phyloP scores from a whole-genome alignment of 2,797 vertebrate genomes.

The Hypotaenidia philippensis region DNA sequence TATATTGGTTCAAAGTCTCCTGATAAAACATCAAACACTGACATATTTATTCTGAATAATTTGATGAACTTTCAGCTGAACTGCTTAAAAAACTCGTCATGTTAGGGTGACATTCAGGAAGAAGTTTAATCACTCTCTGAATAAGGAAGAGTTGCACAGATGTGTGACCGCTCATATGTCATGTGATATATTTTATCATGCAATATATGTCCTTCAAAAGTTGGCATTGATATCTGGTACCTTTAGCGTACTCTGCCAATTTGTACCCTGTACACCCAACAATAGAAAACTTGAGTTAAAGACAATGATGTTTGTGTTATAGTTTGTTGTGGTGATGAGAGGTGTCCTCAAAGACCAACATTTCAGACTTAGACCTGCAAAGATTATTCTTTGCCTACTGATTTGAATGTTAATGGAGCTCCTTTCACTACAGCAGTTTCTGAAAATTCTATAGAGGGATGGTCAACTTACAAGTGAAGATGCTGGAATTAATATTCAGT shows the following conservation, averaged over 20 bases:
- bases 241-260: background rate
- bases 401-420: background rate
- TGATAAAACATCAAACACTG: background rate
- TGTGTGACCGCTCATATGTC: background rate
- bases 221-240: background rate
- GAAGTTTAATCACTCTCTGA: background rate
- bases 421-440: background rate
- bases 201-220: background rate
- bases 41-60: background rate
- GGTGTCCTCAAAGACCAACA: background rate
- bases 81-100: background rate
- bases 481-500: background rate
- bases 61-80: background rate
- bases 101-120: background rate
- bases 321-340: background rate
- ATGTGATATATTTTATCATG: background rate
- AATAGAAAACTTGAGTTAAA: background rate
- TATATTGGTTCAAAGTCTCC: background rate
- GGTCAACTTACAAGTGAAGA: background rate
- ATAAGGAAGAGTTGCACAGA: background rate
- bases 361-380: background rate
- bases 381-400: background rate
- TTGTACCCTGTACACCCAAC: background rate
- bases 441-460: background rate
- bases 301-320: accelerated